Percentiles rank a stretch among this genome's conserved stretches.
Evolutionary conservation across 2,797 vertebrate genomes (phyloP).

Genomic region (Yasuhikotakia modesta): DNA sequence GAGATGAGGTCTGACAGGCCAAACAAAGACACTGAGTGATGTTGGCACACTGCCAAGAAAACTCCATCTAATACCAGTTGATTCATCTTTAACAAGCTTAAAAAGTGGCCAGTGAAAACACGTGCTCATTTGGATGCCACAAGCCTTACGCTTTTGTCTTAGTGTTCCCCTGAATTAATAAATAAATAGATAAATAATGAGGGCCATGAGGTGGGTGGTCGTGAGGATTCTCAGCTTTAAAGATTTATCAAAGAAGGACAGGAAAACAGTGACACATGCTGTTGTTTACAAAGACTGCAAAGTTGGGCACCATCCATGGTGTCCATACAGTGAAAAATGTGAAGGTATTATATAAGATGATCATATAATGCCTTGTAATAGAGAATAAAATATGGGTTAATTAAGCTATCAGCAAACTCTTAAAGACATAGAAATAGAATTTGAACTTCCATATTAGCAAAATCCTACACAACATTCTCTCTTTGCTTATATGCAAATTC

Average conservation of each 20-base stretch:
- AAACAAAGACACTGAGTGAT: constrained; percentile 66
- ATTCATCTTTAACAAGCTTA: constrained; percentile 67
- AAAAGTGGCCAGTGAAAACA: constrained; percentile 59
- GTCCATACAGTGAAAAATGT: constrained; percentile 12
- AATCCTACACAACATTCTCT: too few relatives aligned
- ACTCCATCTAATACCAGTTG: constrained; percentile 38
- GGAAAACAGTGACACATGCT: constrained; percentile 36
- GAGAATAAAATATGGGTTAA: background rate
- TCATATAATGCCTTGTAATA: background rate
- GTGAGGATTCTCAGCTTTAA: constrained; percentile 7
- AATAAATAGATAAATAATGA: constrained; percentile 22
- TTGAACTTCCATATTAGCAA: too few relatives aligned
- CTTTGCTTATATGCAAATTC: too few relatives aligned
- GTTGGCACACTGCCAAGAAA: constrained; percentile 41
- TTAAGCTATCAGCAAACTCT: background rate
- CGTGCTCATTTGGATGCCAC: constrained; percentile 29
- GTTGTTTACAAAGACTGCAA: constrained; percentile 38
- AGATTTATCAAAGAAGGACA: constrained; percentile 6
- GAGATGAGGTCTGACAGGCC: constrained; percentile 75
- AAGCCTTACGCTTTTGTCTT: constrained; percentile 9
- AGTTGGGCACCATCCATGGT: constrained; percentile 6
- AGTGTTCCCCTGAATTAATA: constrained; percentile 11
- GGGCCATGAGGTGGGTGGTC: constrained; percentile 27
- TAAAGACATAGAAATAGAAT: background rate
- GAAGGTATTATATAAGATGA: background rate